Base-by-base conservation (phyloP, 2,113 vertebrate genomes). In the Sialia sialis region DNA sequence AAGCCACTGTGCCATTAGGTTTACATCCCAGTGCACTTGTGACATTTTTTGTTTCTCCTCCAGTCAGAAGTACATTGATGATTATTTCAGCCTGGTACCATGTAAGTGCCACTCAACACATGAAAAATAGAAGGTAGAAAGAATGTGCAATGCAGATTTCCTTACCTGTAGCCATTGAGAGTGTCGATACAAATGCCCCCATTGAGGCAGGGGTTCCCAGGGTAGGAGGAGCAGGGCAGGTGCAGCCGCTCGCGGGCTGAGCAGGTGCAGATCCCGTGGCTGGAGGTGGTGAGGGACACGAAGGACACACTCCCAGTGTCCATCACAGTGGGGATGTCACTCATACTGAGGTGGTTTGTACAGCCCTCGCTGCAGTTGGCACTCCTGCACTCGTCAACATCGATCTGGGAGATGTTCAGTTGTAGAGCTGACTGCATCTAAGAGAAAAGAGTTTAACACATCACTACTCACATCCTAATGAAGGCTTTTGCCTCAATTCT, bases 151-250 rank as follows among this genome's bases (percentile, higher is more conserved):
- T 1, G 16, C 13, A n/a, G 39, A 36, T 64, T 84, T 56, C 22
- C 98, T 97, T 77, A 99, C 99, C 98, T 98, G 97, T 98, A 99
- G 49, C 98, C 98, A 3, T 97, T 98, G 75, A 97, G 95, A 10
- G 98, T 98, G 96, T 99, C 98, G 38, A 97, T 68, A 36, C 98
- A 99, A 8, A 97, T 51, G 21, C 99, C 98, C 8, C 98, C 98
- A 4, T 98, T 99, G 95, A 98, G 98, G 91, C 98, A 99, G 49
- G 98, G 98, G 96, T 96, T 98, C 20, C 22, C 96, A 29, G 98
- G 97, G 95, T 99, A 98, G 11, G 98, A 97, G 15, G 96, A 92
- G 64, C 98, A 99, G 30, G 98, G 87, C 90, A 97, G 98, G 86
- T 98, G 98, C 34, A 96, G 58, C 51, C 96, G 96, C 8, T 98